Base-by-base conservation (phyloP, 2,797 vertebrate genomes). In the Typhlichthys eigenmanni region DNA sequence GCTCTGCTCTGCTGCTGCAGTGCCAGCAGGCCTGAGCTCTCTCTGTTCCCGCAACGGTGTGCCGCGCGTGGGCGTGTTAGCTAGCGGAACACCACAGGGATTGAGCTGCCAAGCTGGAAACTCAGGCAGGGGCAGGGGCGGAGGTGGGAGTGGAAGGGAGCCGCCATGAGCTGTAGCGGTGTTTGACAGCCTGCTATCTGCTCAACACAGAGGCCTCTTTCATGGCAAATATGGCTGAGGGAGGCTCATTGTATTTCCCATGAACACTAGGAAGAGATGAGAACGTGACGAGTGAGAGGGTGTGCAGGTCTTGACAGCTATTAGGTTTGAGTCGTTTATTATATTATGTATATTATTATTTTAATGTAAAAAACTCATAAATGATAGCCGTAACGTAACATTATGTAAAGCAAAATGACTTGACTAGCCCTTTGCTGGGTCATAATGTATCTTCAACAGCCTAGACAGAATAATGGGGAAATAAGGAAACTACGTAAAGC, bases 11-110 rank as follows among this genome's bases (percentile, higher is more conserved):
- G 81, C 84, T 83, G 80, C 72, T 68, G 78, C 17, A 60, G 68
- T 62, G 78, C 70, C 67, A 60, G 69, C 58, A 63, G 64, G 85
- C 74, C 16, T 38, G 13, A 17, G 38, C 32, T 62, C 32, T 70
- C 85, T 70, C 73, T 84, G 82, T 85, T 90, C 85, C 85, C 82
- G 80, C 87, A 74, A 76, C 79, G 71, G 69, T 69, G 78, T 76
- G 87, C 74, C 0, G 68, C 60, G 78, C 29, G 87, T 88, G 82
- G 91, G 90, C 49, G 85, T 69, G 78, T 72, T 70, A 85, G 80
- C 81, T 83, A 79, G 72, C 78, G 68, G 78, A 88, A 75, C 51
- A 77, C 82, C 83, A 80, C 78, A 0, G 85, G 78, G 85, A 85
- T 79, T 64, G 65, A 68, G 78, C 85, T 79, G 72, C 69, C 71